Evolutionary conservation across 2,113 vertebrate genomes (phyloP).

Genomic region (Clarias macrocephalus): DNA sequence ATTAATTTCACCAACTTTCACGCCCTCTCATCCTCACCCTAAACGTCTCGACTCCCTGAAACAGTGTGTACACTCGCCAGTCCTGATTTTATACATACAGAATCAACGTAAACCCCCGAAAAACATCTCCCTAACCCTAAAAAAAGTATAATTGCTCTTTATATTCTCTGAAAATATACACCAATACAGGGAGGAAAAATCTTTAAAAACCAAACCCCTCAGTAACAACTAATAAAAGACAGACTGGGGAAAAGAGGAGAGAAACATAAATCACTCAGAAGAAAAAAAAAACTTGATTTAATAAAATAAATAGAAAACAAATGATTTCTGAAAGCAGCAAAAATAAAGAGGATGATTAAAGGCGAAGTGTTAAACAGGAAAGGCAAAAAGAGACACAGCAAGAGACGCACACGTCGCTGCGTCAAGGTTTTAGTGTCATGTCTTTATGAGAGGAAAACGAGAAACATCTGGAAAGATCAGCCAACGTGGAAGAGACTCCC

Average conservation of each 20-base stretch:
- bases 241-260: constrained; percentile 30
- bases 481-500: constrained; percentile 14
- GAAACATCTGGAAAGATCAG: constrained; percentile 6
- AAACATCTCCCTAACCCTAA: constrained; percentile 25
- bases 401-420: background rate
- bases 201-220: constrained; percentile 64
- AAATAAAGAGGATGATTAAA: constrained; percentile 45
- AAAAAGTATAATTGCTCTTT: constrained; percentile 64
- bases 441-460: constrained; percentile 1
- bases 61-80: constrained; percentile 45
- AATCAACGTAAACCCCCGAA: constrained; percentile 41
- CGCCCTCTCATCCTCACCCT: constrained; percentile 2
- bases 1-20: constrained; percentile 13
- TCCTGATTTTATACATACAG: constrained; percentile 38
- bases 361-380: constrained; percentile 50
- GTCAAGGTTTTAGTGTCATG: constrained; percentile 1
- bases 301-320: constrained; percentile 76
- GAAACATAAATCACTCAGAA: constrained; percentile 47
- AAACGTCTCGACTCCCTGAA: constrained; percentile 43
- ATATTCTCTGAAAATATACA: constrained; percentile 74
- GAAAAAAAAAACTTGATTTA: constrained; percentile 51
- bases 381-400: constrained; percentile 45
- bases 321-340: constrained; percentile 69
- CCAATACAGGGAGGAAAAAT: constrained; percentile 52
- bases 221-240: constrained; percentile 57